Base-by-base conservation (phyloP, 37 sponge, comb jelly and placozoan species). In the Halisarca cf. caerulea region DNA sequence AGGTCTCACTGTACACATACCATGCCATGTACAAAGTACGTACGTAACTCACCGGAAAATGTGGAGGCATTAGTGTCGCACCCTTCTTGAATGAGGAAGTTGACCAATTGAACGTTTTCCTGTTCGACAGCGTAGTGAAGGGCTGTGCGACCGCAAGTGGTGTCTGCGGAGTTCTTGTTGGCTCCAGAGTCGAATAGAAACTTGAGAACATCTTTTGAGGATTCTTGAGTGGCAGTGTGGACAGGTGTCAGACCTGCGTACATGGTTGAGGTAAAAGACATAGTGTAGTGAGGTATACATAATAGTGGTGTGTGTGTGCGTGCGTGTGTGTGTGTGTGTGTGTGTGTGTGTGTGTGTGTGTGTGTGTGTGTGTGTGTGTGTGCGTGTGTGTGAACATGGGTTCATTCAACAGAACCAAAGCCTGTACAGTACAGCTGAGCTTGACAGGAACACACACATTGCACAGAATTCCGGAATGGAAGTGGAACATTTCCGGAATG, bases 101-200 rank as follows among this genome's bases (percentile, higher is more conserved):
- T 91, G 77, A 89, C 86, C 32, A 94, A 54, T 53, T 64, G 64
- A 57, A 91, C 91, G 66, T 94, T 89, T 82, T 94, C 89, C 21
- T 55, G 55, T 45, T 94, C 95, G n/a, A 94, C 90, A 61, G 95
- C 95, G 89, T 94, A 91, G 77, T 94, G 95, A 7, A 94, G 80
- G 28, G 92, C 62, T 30, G 95, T 91, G 4, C 92, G 89, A 0
- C 95, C 95, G 86, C 95, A 90, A 23, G 88, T 86, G 14, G 92
- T 66, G 83, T 94, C 95, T 2, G 24, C 24, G 44, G 77, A 20
- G 42, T 74, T 74, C 77, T 74, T 74, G 60, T 92, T 92, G 58
- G 93, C 89, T 83, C 90, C 93, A 74, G 86, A 84, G 41, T 87
- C 84, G 61, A 92, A 89, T 24, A 92, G 82, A 51, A 86, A 92